Base-by-base conservation (phyloP, 2,113 vertebrate species). In the Tupaia chinensis region DNA sequence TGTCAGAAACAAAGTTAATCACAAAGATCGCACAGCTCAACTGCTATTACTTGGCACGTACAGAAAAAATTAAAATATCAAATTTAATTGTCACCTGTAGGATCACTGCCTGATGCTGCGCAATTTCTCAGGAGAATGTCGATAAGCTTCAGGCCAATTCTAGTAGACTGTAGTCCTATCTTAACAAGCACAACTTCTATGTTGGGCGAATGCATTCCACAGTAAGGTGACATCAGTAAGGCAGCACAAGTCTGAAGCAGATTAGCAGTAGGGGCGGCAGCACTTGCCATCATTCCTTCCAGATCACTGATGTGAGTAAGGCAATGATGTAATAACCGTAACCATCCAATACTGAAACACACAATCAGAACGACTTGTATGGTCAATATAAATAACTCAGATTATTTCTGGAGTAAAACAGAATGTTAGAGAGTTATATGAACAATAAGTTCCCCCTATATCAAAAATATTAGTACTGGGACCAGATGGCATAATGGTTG, bases 181-280 rank as follows among this genome's bases (percentile, higher is more conserved):
- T 99, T 99, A 12, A 99, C 99, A 89, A 99, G 99, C 77, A 99
- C 99, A 0, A 99, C 99, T 95, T 99, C 99, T 0, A 99, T 99
- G 98, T 99, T 99, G 87, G 99, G 99, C 2, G 99, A 99, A 97
- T 99, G 99, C 99, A 99, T 99, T 69, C 99, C 99, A 86, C 99
- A 99, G 96, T 99, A 99, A 0, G 99, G 99, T 3, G 99, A 99
- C 99, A 99, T 99, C 44, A 99, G 98, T 94, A 99, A 98, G 0
- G 99, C 99, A 22, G 99, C 99, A 61, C 99, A 99, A 0, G 99
- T 99, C 98, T 99, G 99, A 91, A 99, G 98, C 82, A 99, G 98
- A 97, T 99, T 99, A 65, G 99, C 99, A 6, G 99, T 99, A 77
- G 99, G 99, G 7, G 99, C 99, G 22, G 99, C 99, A 7, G 99